Conservation (phyloP, 2,888 invertebrate species). For the Litoditis marina region DNA sequence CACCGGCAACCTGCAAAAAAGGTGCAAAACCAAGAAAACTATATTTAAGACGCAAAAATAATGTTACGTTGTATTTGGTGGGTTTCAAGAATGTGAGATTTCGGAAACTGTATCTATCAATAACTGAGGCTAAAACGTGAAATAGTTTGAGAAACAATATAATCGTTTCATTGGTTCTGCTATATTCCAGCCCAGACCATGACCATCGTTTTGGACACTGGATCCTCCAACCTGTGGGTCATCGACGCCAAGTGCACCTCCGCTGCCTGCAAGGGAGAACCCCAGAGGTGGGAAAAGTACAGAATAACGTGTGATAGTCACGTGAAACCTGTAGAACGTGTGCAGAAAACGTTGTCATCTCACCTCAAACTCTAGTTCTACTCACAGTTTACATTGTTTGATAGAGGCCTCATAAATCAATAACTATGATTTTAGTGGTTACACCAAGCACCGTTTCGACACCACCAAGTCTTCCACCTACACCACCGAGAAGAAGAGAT, state of each 20-base stretch:
- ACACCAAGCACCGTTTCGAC: conserved; percentile 52
- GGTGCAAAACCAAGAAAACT: conserved; percentile 2
- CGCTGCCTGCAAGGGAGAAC: conserved; percentile 46
- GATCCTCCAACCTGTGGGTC: conserved; percentile 56
- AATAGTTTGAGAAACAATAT: too few species aligned
- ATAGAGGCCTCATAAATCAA: neutral
- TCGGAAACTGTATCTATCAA: too few species aligned
- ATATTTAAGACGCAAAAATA: too few species aligned
- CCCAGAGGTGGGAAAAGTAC: too few species aligned
- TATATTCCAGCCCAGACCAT: conserved; percentile 35
- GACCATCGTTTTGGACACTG: conserved; percentile 52
- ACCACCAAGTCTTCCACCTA: conserved; percentile 49
- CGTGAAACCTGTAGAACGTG: too few species aligned
- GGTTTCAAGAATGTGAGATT: too few species aligned
- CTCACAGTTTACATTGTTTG: neutral
- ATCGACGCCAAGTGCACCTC: conserved; percentile 48
- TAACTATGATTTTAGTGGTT: conserved; percentile 29
- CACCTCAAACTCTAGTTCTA: too few species aligned
- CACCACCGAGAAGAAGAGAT: conserved; percentile 33
- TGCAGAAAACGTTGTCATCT: too few species aligned
- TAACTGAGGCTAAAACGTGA: too few species aligned
- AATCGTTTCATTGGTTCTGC: too few species aligned
- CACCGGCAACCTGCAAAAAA: neutral
- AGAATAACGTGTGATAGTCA: too few species aligned
- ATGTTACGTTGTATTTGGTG: too few species aligned